Evolutionary conservation across 30 jellyfish, hydroid and myxozoan genomes (phyloP).

Genomic region (Pseudorhiza aurosa): DNA sequence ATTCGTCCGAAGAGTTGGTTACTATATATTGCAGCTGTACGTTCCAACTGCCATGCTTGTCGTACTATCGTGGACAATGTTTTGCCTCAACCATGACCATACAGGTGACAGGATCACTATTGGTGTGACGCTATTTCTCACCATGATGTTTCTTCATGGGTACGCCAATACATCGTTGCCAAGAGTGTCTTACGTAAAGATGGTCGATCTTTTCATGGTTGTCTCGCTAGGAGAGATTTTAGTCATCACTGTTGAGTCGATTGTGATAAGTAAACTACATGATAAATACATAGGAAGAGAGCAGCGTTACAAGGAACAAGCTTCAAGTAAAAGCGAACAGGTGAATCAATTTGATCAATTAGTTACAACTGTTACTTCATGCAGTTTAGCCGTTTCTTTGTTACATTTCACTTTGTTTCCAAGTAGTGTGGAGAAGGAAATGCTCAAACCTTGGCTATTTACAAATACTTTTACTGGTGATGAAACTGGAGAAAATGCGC

Average conservation of each 20-base stretch:
- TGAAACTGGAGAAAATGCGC: no score
- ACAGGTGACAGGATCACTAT: constrained; percentile 64
- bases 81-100: constrained; percentile 35
- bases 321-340: no score
- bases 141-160: constrained; percentile 66
- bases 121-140: constrained; percentile 64
- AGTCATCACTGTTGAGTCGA: constrained; percentile 44
- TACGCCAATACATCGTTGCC: constrained; percentile 66
- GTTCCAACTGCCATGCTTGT: constrained; percentile 75
- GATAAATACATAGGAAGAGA: constrained; percentile 2
- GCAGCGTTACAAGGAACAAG: neutral
- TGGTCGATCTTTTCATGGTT: constrained; percentile 61
- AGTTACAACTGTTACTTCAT: no score
- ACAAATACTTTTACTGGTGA: no score
- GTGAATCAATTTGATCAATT: no score
- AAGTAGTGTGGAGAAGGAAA: no score
- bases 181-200: constrained; percentile 49
- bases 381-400: no score
- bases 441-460: no score
- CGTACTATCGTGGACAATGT: constrained; percentile 57
- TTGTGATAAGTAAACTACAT: constrained; percentile 27
- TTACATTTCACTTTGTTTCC: no score
- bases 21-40: constrained; percentile 52
- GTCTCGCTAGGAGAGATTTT: constrained; percentile 39
- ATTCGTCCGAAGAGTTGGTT: constrained; percentile 59